Percentiles rank a stretch among this genome's conserved stretches.
Evolutionary conservation across 1,140 invertebrate genomes (phyloP).

Genomic region (Drosophila pruinosa): DNA sequence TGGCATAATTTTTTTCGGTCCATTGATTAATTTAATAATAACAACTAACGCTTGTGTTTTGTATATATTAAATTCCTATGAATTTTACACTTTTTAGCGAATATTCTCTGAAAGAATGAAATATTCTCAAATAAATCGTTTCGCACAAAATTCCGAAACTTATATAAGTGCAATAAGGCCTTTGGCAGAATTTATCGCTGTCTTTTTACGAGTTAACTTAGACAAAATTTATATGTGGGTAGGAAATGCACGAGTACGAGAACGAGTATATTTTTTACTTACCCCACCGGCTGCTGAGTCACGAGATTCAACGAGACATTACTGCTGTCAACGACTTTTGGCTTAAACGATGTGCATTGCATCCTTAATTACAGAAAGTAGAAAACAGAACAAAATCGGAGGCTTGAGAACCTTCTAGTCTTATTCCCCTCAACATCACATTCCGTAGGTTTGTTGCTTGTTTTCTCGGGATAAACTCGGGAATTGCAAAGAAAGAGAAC

Average conservation of each 20-base stretch:
- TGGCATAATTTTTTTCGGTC: not conserved
- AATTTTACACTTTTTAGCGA: not conserved
- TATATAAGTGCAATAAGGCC: slow-evolving; percentile 19
- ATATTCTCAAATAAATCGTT: not conserved
- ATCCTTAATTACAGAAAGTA: slow-evolving; percentile 68
- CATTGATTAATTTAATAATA: not conserved
- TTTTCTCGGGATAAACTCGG: slow-evolving; percentile 13
- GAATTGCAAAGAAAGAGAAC: slow-evolving; percentile 20
- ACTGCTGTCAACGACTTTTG: slow-evolving; percentile 70
- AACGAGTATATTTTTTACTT: slow-evolving; percentile 4
- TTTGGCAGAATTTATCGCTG: slow-evolving; percentile 55
- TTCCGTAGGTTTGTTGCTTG: slow-evolving; percentile 13
- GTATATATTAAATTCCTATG: not conserved
- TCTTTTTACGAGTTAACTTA: slow-evolving; percentile 42
- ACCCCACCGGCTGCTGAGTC: slow-evolving; percentile 45
- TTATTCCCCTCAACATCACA: not conserved
- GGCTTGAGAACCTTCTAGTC: not conserved
- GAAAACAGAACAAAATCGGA: not conserved
- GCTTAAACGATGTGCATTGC: slow-evolving; percentile 60
- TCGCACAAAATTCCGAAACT: not conserved
- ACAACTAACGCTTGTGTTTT: no score
- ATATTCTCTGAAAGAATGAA: not conserved
- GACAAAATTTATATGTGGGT: slow-evolving; percentile 49
- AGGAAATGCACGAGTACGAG: slow-evolving; percentile 1
- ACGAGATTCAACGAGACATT: slow-evolving; percentile 33